Evolutionary conservation across 2,113 vertebrate species (phyloP).

Genomic region (Furnarius figulus): DNA sequence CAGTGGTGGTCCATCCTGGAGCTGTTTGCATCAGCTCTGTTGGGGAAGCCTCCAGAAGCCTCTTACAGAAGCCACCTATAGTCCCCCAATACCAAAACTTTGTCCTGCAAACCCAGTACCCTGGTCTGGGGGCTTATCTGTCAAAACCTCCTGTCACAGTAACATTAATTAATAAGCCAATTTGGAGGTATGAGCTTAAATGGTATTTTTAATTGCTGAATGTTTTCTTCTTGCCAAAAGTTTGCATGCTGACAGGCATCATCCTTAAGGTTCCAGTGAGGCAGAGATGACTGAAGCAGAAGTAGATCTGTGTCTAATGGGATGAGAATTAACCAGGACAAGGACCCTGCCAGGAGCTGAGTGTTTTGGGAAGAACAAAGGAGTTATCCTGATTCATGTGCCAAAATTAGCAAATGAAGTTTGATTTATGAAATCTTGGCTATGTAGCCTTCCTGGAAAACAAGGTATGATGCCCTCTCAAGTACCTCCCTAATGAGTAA

Average conservation of each 20-base stretch:
- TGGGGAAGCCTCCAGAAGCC: background rate
- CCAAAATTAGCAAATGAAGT: slow-evolving; percentile 1
- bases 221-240: background rate
- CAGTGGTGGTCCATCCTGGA: background rate
- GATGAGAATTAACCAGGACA: background rate
- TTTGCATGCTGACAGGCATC: background rate
- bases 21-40: background rate
- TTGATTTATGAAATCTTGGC: background rate
- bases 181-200: background rate
- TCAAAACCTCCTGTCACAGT: background rate
- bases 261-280: background rate
- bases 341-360: background rate
- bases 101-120: background rate
- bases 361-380: background rate
- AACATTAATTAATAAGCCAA: background rate
- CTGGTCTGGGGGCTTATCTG: background rate
- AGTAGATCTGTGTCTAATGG: background rate
- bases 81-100: background rate
- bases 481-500: background rate
- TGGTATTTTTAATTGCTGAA: background rate
- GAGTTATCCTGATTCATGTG: background rate
- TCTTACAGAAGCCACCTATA: background rate
- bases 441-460: background rate
- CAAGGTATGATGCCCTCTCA: background rate
- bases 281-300: slow-evolving; percentile 6